phyloP scores from a whole-genome alignment of 2,888 invertebrate genomes.

The Coremacera marginata region DNA sequence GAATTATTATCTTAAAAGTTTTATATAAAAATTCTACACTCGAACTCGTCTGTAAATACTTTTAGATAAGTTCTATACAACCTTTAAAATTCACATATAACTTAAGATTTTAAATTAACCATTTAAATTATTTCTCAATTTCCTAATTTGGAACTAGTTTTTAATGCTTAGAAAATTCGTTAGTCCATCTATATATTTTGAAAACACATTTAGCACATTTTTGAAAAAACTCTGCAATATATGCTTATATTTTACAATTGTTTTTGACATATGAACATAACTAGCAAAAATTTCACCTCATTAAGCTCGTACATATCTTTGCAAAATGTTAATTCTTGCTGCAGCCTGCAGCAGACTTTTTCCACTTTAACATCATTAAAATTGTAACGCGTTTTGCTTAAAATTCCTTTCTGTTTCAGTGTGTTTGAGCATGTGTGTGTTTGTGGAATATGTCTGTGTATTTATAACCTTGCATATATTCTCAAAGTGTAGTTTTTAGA shows the following conservation, averaged over 20 bases:
- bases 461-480: not conserved
- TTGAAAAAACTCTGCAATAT: not conserved
- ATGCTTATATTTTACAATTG: not conserved
- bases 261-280: not conserved
- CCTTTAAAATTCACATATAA: too few relatives aligned
- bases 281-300: slow-evolving; percentile 5
- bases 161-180: too few relatives aligned
- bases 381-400: slow-evolving; percentile 24
- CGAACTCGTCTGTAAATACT: too few relatives aligned
- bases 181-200: too few relatives aligned
- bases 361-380: slow-evolving; percentile 25
- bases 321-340: slow-evolving; percentile 3
- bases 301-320: not conserved
- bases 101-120: too few relatives aligned
- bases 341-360: not conserved
- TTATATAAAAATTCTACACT: too few relatives aligned
- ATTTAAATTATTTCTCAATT: too few relatives aligned
- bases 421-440: not conserved
- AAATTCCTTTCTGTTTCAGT: not conserved
- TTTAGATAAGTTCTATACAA: too few relatives aligned
- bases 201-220: slow-evolving; percentile 7
- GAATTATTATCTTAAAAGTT: too few relatives aligned
- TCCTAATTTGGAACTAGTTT: too few relatives aligned
- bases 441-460: not conserved
- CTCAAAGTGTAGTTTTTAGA: not conserved